Evolutionary conservation across 2,888 invertebrate genomes (phyloP), one percentile per base, ranked within the genome.

Genomic region (Drosophila tanythrix): DNA sequence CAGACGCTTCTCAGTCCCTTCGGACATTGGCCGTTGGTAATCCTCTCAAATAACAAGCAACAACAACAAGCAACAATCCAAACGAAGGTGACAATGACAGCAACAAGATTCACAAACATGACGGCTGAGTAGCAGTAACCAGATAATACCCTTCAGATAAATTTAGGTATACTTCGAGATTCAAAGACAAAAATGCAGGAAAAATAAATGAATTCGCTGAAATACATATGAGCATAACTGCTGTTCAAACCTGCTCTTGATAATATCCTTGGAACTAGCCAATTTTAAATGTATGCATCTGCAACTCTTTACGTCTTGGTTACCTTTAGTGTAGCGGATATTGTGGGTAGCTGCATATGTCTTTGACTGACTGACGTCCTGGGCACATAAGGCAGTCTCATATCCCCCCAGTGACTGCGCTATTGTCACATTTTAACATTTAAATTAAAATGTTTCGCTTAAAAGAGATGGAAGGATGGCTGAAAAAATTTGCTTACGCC

Each of bases 381-480:
- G 69, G 76, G 61, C 75, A 82, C 63, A 70, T 70, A 85, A 65
- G 79, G 69, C 73, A 79, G 71, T 51, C 76, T 58, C 73, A 70
- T 82, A 69, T 79, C 60, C 88, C 68, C 68, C 46, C 58, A 56
- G 79, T 59, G 55, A 48, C 57, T 73, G 66, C 72, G 81, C 77
- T 73, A 90, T 87, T 86, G 90, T 87, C 89, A 88, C 86, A 82
- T 83, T 87, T 87, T 90, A 88, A 81, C 86, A 90, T 87, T 87
- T 87, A 90, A 87, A 87, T 87, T 87, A 90, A 87, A 87, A 87
- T 89, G 87, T 90, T 87, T 87, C 88, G 85, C 84, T 78, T 70
- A 89, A 81, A 55, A 69, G 88, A 80, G 78, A 77, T 60, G 27
- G 36, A 70, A 64, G 63, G 68, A 71, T 63, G 63, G 73, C 69